phyloP scores from a whole-genome alignment of 1,140 invertebrate genomes.

The Drosophila parabipectinata region DNA sequence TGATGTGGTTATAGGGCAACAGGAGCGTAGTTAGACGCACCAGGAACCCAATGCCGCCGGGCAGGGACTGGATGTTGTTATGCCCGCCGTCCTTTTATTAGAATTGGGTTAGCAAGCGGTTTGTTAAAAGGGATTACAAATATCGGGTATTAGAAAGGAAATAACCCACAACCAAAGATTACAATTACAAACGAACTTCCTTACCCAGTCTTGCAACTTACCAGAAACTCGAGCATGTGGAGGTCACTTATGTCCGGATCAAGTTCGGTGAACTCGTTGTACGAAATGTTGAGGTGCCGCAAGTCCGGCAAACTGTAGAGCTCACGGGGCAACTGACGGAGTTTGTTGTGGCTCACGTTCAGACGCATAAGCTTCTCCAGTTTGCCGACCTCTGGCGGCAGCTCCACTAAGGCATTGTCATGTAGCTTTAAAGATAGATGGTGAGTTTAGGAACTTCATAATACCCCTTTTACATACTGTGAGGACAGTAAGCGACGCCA shows the following conservation, averaged over 20 bases:
- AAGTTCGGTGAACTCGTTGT: slow-evolving; percentile 87
- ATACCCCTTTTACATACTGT: slow-evolving; percentile 86
- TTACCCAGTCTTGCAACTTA: slow-evolving; percentile 77
- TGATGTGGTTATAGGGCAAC: slow-evolving; percentile 91
- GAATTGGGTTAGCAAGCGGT: slow-evolving; percentile 57
- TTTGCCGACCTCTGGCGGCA: slow-evolving; percentile 91
- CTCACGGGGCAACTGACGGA: slow-evolving; percentile 87
- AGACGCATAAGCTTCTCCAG: slow-evolving; percentile 90
- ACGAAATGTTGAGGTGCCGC: slow-evolving; percentile 88
- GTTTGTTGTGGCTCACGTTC: slow-evolving; percentile 92
- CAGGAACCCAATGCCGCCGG: slow-evolving; percentile 92
- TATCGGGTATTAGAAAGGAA: slow-evolving; percentile 27
- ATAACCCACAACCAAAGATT: slow-evolving; percentile 28
- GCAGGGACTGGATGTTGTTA: slow-evolving; percentile 90
- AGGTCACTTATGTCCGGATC: slow-evolving; percentile 88
- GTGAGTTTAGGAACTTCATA: background rate
- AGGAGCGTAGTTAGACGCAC: slow-evolving; percentile 91
- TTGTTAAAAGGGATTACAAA: slow-evolving; percentile 25
- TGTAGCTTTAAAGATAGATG: slow-evolving; percentile 86
- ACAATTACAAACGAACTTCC: background rate
- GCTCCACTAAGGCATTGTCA: slow-evolving; percentile 89
- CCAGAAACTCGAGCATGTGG: slow-evolving; percentile 89
- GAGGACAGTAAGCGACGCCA: slow-evolving; percentile 89
- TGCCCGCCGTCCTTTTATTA: slow-evolving; percentile 87
- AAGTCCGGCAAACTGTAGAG: slow-evolving; percentile 89